phyloP scores from a whole-genome alignment of 2,888 invertebrate genomes.

The Caenorhabditis afra region DNA sequence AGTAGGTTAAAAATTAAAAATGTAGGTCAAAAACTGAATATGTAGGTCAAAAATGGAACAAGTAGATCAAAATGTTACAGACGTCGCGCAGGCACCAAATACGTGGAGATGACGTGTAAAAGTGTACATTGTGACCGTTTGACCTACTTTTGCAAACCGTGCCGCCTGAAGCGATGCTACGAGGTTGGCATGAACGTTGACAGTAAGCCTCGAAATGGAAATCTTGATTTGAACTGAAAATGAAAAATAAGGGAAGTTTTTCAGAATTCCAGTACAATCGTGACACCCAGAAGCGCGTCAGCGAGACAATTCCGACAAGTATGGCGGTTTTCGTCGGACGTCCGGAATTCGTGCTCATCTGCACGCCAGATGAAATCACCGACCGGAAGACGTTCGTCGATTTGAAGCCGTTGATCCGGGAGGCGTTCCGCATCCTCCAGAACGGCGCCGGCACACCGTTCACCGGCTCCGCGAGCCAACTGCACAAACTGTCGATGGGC shows the following conservation, averaged over 20 bases:
- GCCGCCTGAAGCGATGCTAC: conserved; percentile 49
- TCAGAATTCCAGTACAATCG: conserved; percentile 44
- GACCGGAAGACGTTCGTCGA: conserved; percentile 34
- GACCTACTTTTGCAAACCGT: conserved; percentile 44
- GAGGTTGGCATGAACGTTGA: conserved; percentile 57
- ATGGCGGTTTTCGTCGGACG: conserved; percentile 15
- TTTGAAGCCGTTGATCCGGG: conserved; percentile 3
- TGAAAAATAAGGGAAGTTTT: background rate
- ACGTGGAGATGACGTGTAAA: conserved; percentile 5
- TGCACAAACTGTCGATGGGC: conserved; percentile 16
- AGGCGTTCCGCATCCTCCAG: background rate
- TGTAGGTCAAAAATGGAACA: too few species aligned
- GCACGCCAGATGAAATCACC: too few species aligned
- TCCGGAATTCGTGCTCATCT: conserved; percentile 25
- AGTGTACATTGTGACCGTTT: conserved; percentile 20
- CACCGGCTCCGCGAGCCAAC: background rate
- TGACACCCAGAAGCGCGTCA: background rate
- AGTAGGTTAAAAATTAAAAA: too few species aligned
- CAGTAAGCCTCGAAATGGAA: conserved; percentile 42
- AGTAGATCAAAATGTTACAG: too few species aligned
- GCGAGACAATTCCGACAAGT: conserved; percentile 1
- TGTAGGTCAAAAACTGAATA: conserved; percentile 16
- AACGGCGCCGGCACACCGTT: conserved; percentile 13
- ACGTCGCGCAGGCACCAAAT: conserved; percentile 31
- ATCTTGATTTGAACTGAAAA: background rate